A percentile compares a stretch with the other conserved stretches of the same genome.
These are phyloP conservation scores for Apostichopus californicus DNA, from an alignment of 35 echinoderm and acorn worm species.

Conservation along the genomic window DNA sequence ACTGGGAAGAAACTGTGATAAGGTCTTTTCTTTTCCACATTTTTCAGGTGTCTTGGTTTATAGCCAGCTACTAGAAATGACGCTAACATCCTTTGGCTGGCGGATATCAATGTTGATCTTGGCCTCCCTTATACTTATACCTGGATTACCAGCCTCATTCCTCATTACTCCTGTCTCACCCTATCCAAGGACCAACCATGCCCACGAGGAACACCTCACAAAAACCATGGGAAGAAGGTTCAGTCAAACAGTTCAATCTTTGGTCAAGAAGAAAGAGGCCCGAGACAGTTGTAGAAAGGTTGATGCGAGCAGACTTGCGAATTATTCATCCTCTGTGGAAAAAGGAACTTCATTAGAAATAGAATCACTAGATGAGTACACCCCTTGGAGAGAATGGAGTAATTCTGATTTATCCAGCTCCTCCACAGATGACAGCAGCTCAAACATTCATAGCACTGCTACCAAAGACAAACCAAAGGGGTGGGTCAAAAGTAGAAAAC, in stretches of 20 bases:
- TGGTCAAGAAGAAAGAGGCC: neutral
- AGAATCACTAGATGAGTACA: neutral
- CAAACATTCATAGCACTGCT: neutral
- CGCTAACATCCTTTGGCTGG: conserved; percentile 29
- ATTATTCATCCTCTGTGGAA: neutral
- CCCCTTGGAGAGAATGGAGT: conserved; percentile 30
- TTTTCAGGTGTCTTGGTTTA: conserved; percentile 22
- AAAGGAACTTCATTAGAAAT: neutral
- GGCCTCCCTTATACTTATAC: neutral
- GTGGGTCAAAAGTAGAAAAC: neutral
- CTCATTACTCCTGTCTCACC: neutral
- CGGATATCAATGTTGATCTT: conserved; percentile 11
- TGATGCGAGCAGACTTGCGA: neutral
- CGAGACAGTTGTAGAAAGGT: conserved; percentile 21
- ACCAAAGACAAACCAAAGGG: neutral
- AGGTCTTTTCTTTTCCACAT: neutral
- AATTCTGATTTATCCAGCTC: neutral
- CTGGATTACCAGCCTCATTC: conserved; percentile 24
- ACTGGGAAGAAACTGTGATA: no score
- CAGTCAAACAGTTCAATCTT: neutral
- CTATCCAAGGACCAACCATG: neutral
- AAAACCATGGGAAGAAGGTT: neutral
- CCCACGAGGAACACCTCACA: conserved; percentile 36
- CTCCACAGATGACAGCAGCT: neutral
- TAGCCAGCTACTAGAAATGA: conserved; percentile 5